Evolutionary conservation across 1,140 invertebrate genomes (phyloP), one percentile per base, ranked within the genome.

Genomic region (Goniozus legneri): DNA sequence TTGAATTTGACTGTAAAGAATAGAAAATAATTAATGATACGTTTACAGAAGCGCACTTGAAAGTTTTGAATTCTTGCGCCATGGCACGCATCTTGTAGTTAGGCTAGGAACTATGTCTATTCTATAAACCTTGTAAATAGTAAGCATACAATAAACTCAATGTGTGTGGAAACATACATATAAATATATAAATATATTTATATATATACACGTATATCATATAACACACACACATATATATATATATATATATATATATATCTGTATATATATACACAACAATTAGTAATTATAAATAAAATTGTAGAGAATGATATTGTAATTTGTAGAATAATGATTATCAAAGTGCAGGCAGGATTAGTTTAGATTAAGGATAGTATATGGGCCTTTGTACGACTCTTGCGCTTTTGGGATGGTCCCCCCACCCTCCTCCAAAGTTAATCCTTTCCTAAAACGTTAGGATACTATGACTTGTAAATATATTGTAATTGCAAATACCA

Each of bases 1-100:
- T 74, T 74, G 64, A 74, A 71, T 73, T 74, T 73, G 67, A 65
- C 69, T 74, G 71, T 74, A 73, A 68, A 64, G 61, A 71, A 72
- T 67, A 62, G 58, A 37, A 61, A 65, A 58, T 65, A 67, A 65
- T 65, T 65, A 73, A 60, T 52, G 22, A 58, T 58, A 58, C 47
- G 54, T 54, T 56, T 56, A 59, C 54, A 35, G 51, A 64, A 62
- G 58, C 57, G 56, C 62, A 69, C 61, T 57, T 65, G 58, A 52
- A 65, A 49, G 44, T 58, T 60, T 51, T 30, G 34, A 65, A 56
- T 63, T 69, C 61, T 71, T 60, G 60, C 64, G 65, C 63, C 62
- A 67, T 60, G 64, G 67, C 64, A 71, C 68, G 67, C 62, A 65
- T 69, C 63, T 57, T 49, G 59, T 70, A 73, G 67, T 67, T 69